Base-by-base conservation (phyloP, 1,140 invertebrate species). In the Wasmannia auropunctata region DNA sequence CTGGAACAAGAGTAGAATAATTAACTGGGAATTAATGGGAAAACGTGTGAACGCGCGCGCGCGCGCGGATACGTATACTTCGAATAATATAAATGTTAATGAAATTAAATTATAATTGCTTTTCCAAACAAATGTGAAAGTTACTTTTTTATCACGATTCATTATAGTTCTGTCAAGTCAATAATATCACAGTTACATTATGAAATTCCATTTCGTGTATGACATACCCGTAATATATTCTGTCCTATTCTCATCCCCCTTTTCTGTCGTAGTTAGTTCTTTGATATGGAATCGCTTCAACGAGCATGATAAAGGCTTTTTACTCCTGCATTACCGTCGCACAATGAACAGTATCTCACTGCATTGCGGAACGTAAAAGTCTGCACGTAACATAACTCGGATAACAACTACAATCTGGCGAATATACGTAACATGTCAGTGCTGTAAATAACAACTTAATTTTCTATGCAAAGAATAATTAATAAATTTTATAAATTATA, bases 41-140 rank as follows among this genome's bases (percentile, higher is more conserved):
- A 62, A 28, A 31, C 28, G 25, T 62, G 16, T 7, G 14, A 6
- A 54, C 51, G n/a, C 5, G 10, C 25, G 3, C 37, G 14, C 11
- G 22, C 25, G 31, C 3, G n/a, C 49, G 28, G 22, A 19, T 34
- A 8, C 25, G 31, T 37, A 19, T 1, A 58, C 16, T 10, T 75
- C n/a, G 40, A 75, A 76, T 60, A 40, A 37, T 7, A 19, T 56
- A 37, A 62, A 76, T 76, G 25, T 76, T 43, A 60, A 76, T 40
- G 4, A 28, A 28, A 31, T 25, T 31, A 11, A 58, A 28, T 72
- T 72, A 72, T 72, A 54, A 72, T 22, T 76, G 34, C 1, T 60
- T 76, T 60, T n/a, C 11, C 16, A 11, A 28, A 16, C 16, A 3
- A 25, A 6, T n/a, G 11, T 11, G 2, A 62, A 25, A 40, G 25